Evolutionary conservation across 2,888 invertebrate genomes (phyloP), one percentile per base, ranked within the genome.

Genomic region (Leptarthrus brevirostris): DNA sequence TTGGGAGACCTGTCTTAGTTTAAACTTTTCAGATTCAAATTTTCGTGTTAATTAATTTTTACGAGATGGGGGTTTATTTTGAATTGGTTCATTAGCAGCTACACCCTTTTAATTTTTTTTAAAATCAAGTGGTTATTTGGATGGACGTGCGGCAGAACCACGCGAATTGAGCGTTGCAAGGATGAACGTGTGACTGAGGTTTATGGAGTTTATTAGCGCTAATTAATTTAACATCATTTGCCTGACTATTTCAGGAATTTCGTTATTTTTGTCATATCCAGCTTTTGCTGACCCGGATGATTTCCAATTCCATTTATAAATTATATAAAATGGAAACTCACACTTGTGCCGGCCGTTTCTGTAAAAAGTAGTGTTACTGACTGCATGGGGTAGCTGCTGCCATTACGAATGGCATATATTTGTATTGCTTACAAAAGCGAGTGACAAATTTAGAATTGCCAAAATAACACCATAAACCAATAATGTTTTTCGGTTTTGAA

Each of bases 221-320:
- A 61, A 61, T 61, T 61, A 61, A 61, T 36, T 61, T 61, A 20
- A 36, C 40, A 61, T 61, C 61, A 40, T 61, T 61, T 40, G 18
- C 40, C 18, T 61, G 40, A 36, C 22, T 40, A 36, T 14, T 26
- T 30, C 56, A 22, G 24, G 30, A 30, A 56, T 56, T 56, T 56
- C 26, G 30, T 56, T 56, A 56, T 56, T 56, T 56, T 24, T 10
- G 30, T 10, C 56, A 24, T 56, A 56, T 26, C 16, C 16, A 56
- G 24, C 16, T 10, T 14, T 12, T 44, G n/a, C 12, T n/a, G 30
- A 30, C 8, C 8, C 30, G 8, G 30, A 30, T 30, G 16, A 56
- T 26, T 56, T 26, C 56, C 56, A 56, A 56, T 56, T 56, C 56
- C 56, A 56, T 56, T 56, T 56, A 30, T 56, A 26, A 56, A 56